Conservation (phyloP, 2,113 vertebrate species). For the Chloropsis hardwickii region DNA sequence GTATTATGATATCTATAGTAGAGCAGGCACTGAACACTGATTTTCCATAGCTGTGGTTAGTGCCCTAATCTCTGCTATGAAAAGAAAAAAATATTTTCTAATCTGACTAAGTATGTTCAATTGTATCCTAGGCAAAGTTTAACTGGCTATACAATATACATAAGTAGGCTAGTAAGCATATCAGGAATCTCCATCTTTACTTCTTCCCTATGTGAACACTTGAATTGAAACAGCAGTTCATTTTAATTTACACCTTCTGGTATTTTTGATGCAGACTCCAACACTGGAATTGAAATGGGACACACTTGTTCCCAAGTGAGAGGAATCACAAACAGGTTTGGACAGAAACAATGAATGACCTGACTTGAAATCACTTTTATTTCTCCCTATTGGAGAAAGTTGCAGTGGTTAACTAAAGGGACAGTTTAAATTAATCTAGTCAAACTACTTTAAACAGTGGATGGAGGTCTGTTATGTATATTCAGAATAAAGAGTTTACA, state of each 20-base stretch:
- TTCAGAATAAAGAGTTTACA: not conserved
- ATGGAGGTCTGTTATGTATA: not conserved
- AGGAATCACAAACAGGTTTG: not conserved
- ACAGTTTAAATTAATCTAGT: not conserved
- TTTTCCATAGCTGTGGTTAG: slow-evolving; percentile 57
- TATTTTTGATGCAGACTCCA: slow-evolving; percentile 2
- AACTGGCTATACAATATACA: slow-evolving; percentile 52
- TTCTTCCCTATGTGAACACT: slow-evolving; percentile 10
- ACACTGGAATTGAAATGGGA: not conserved
- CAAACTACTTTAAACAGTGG: not conserved
- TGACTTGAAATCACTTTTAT: not conserved
- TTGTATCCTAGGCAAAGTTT: slow-evolving; percentile 61
- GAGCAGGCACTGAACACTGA: slow-evolving; percentile 45
- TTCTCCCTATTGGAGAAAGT: not conserved
- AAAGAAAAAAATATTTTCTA: slow-evolving; percentile 67
- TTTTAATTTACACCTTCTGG: slow-evolving; percentile 27
- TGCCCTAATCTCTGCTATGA: slow-evolving; percentile 55
- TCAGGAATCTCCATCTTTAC: slow-evolving; percentile 52
- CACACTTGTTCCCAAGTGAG: not conserved
- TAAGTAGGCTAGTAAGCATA: slow-evolving; percentile 51
- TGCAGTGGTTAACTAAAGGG: not conserved
- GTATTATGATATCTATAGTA: slow-evolving; percentile 61
- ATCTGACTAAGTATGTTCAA: slow-evolving; percentile 53
- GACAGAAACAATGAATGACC: not conserved
- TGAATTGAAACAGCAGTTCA: slow-evolving; percentile 14